Evolutionary conservation across 2,888 invertebrate species (phyloP).

Genomic region (Apamea monoglypha): DNA sequence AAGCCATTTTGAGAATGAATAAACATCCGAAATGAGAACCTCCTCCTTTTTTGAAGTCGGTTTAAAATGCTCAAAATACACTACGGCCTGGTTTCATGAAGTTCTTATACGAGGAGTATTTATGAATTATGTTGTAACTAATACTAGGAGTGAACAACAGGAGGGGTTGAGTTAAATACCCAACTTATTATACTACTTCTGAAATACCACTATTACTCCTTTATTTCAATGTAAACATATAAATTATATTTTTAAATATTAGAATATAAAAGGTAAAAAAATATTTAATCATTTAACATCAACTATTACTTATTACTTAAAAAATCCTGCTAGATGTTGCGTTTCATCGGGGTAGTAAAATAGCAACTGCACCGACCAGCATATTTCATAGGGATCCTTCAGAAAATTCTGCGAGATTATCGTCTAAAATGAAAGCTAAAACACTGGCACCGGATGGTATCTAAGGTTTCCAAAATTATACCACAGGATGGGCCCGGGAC

Average conservation of each 20-base stretch:
- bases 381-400: not conserved
- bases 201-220: too few relatives aligned
- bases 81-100: not conserved
- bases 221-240: too few relatives aligned
- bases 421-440: not conserved
- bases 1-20: not conserved
- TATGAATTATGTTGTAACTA: not conserved
- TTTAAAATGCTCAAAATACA: not conserved
- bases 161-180: not conserved
- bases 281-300: too few relatives aligned
- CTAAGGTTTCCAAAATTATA: not conserved
- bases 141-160: not conserved
- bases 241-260: too few relatives aligned
- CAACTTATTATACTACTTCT: not conserved
- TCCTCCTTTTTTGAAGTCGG: too few relatives aligned
- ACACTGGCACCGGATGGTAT: not conserved
- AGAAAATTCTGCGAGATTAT: not conserved
- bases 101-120: not conserved
- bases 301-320: not conserved
- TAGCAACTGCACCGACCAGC: too few relatives aligned
- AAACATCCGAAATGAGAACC: too few relatives aligned
- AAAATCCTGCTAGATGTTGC: too few relatives aligned
- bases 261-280: too few relatives aligned
- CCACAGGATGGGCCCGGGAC: not conserved
- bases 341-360: not conserved